Conservation (phyloP, 2,888 invertebrate species). For the Drosophila greeni region DNA sequence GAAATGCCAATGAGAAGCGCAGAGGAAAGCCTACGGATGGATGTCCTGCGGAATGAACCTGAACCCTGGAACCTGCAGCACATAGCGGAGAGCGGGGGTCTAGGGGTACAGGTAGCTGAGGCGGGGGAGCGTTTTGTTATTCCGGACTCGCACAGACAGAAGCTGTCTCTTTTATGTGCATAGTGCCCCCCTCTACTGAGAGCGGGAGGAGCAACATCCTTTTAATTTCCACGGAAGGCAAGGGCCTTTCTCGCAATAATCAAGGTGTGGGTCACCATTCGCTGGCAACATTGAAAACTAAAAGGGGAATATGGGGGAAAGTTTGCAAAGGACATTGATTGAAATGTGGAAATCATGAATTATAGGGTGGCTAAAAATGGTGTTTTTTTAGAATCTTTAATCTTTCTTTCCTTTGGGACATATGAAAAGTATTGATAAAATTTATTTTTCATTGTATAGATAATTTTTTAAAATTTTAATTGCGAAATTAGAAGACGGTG, state of each 20-base stretch:
- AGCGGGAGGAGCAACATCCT: constrained; percentile 21
- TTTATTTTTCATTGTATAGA: too few species aligned
- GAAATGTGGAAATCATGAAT: not conserved
- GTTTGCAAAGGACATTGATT: constrained; percentile 2
- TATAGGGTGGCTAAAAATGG: not conserved
- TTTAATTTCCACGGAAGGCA: constrained; percentile 18
- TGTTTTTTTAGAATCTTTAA: not conserved
- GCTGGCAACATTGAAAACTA: constrained; percentile 22
- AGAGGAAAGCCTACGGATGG: constrained; percentile 54
- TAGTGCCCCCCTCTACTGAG: constrained; percentile 5
- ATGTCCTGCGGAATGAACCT: constrained; percentile 33
- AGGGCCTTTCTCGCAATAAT: constrained; percentile 1
- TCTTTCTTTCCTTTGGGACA: too few species aligned
- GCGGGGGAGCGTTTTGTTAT: constrained; percentile 51
- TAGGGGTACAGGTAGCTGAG: constrained; percentile 14
- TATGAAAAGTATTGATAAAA: too few species aligned
- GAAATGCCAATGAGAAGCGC: constrained; percentile 77
- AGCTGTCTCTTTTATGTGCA: constrained; percentile 49
- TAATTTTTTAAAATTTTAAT: too few species aligned
- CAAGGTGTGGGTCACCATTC: constrained; percentile 31
- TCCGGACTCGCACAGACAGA: constrained; percentile 58
- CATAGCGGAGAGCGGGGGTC: not conserved
- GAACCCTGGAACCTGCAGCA: constrained; percentile 26
- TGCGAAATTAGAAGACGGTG: too few species aligned
- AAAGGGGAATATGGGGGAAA: not conserved